These are phyloP conservation scores for Silurus lanzhouensis DNA, from an alignment of 2,797 vertebrate species.

Conservation along the genomic window DNA sequence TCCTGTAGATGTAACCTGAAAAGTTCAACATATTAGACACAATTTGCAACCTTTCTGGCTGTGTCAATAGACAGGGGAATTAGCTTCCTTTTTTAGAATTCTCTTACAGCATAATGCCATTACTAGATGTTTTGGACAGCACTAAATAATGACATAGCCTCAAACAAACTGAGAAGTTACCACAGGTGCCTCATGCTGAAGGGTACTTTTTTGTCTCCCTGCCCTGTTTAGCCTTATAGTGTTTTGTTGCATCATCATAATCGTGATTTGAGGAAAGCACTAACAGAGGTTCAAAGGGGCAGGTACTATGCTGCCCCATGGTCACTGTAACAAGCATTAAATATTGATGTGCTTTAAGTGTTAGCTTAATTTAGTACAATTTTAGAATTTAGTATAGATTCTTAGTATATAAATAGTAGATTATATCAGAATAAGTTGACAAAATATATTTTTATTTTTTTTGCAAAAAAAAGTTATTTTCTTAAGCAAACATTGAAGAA, in stretches of 20 bases:
- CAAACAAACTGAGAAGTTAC: not conserved
- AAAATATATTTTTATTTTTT: not conserved
- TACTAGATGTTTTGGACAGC: not conserved
- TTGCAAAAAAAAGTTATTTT: not conserved
- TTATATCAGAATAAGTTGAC: not conserved
- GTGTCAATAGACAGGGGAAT: too few species aligned
- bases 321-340: not conserved
- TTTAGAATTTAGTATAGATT: too few species aligned
- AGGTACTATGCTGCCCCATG: not conserved
- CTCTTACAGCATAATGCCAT: not conserved
- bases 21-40: not conserved
- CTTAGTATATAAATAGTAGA: not conserved
- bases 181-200: not conserved
- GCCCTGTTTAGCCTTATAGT: not conserved
- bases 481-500: not conserved
- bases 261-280: not conserved
- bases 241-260: not conserved
- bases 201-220: not conserved
- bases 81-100: not conserved
- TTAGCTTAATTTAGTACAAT: too few species aligned
- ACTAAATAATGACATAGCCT: not conserved
- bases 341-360: too few species aligned
- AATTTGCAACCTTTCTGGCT: too few species aligned
- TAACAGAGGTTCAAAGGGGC: not conserved
- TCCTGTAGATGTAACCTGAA: slow-evolving; percentile 81